Conservation (phyloP, 1,140 invertebrate species). For the Ceratina calcarata region DNA sequence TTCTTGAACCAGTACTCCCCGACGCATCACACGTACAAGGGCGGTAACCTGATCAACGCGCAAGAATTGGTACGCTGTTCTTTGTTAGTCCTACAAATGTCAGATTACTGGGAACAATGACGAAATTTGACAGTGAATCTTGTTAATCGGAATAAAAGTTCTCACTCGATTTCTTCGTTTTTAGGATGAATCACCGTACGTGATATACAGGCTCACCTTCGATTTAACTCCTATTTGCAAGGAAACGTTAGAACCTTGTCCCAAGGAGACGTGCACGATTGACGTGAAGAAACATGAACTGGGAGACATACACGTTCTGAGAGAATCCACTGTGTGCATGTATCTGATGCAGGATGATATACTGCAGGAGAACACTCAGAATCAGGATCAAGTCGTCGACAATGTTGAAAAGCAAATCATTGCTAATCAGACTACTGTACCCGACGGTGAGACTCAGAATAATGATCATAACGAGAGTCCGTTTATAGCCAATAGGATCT, state of each 20-base stretch:
- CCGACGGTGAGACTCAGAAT: conserved; percentile 72
- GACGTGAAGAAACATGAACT: conserved; percentile 68
- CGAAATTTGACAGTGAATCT: neutral
- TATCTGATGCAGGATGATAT: conserved; percentile 59
- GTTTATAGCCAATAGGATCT: conserved; percentile 72
- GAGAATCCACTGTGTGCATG: conserved; percentile 71
- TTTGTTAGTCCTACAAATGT: neutral
- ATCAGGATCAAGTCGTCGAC: conserved; percentile 64
- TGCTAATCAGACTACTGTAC: conserved; percentile 65
- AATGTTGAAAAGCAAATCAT: conserved; percentile 68
- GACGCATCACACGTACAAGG: conserved; percentile 67
- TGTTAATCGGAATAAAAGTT: neutral
- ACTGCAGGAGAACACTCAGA: conserved; percentile 49
- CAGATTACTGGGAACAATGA: neutral
- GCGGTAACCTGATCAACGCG: conserved; percentile 69
- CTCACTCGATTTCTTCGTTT: conserved; percentile 36
- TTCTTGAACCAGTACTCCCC: conserved; percentile 69
- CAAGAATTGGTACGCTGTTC: conserved; percentile 69
- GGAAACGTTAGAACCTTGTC: conserved; percentile 59
- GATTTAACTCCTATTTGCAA: conserved; percentile 70
- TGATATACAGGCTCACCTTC: conserved; percentile 70
- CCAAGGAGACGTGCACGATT: conserved; percentile 70
- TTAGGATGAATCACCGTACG: conserved; percentile 67
- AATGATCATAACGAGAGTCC: conserved; percentile 69
- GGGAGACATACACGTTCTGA: conserved; percentile 64